phyloP scores from a whole-genome alignment of 1,140 invertebrate genomes.

The Goniozus legneri region DNA sequence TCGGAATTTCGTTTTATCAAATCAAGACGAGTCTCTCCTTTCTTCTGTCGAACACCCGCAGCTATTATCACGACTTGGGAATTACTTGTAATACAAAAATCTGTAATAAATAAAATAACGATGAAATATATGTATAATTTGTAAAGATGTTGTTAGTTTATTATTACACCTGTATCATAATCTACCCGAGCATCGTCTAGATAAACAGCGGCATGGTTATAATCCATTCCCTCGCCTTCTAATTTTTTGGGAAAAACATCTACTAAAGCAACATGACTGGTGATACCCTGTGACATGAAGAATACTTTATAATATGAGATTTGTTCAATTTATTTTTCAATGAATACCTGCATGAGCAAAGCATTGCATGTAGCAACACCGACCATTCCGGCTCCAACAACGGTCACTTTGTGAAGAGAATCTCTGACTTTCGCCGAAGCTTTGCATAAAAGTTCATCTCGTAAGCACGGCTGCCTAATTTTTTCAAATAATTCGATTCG shows the following conservation, averaged over 20 bases:
- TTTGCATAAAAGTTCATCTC: conserved; percentile 39
- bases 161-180: conserved; percentile 52
- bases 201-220: conserved; percentile 56
- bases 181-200: conserved; percentile 52
- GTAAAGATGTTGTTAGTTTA: background rate
- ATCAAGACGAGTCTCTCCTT: conserved; percentile 57
- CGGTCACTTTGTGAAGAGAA: conserved; percentile 54
- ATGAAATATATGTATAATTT: background rate
- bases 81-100: conserved; percentile 57
- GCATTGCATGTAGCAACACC: conserved; percentile 60
- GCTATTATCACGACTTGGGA: conserved; percentile 62
- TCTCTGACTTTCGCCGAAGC: conserved; percentile 32
- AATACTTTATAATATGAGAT: background rate
- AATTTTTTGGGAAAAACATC: conserved; percentile 61
- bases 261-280: conserved; percentile 58
- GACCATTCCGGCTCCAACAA: conserved; percentile 63
- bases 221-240: conserved; percentile 60
- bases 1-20: conserved; percentile 60
- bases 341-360: conserved; percentile 59
- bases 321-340: background rate
- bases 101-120: conserved; percentile 29
- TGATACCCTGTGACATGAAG: conserved; percentile 45
- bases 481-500: background rate
- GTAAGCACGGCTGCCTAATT: conserved; percentile 26
- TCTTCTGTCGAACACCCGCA: conserved; percentile 57